phyloP scores from a whole-genome alignment of 30 jellyfish, hydroid and myxozoan genomes.

The Clytia hemisphaerica region DNA sequence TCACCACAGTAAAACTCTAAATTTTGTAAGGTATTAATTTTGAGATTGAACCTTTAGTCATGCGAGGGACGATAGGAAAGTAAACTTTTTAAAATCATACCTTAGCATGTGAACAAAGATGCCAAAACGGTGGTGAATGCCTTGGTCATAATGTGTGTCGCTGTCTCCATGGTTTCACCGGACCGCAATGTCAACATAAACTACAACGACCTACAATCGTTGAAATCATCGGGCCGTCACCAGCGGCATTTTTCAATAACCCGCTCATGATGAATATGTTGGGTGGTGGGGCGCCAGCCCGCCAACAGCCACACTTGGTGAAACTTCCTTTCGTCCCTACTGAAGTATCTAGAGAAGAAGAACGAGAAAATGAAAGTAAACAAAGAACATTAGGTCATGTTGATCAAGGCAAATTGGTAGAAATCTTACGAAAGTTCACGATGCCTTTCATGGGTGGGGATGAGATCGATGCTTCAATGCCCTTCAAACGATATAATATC shows the following conservation, averaged over 20 bases:
- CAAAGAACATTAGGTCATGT: conserved; percentile 32
- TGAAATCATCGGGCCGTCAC: conserved; percentile 19
- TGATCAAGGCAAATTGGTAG: conserved; percentile 27
- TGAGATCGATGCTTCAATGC: no score
- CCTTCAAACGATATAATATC: no score
- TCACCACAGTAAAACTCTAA: no score
- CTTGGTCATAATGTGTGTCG: conserved; percentile 62
- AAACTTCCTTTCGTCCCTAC: conserved; percentile 2
- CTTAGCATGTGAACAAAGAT: conserved; percentile 68
- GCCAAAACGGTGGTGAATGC: conserved; percentile 87
- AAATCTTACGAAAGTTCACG: no score
- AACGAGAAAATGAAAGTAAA: conserved; percentile 7
- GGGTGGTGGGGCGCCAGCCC: not conserved
- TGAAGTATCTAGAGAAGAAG: not conserved
- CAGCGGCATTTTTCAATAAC: conserved; percentile 6
- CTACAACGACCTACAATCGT: conserved; percentile 9
- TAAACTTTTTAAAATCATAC: no score
- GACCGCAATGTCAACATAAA: conserved; percentile 56
- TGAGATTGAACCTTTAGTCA: no score
- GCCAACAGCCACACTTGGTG: conserved; percentile 2
- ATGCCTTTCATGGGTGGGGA: no score
- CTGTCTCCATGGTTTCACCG: conserved; percentile 67
- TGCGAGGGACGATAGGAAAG: no score
- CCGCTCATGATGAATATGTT: conserved; percentile 6
- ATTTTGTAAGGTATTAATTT: no score